Base-by-base conservation (phyloP, 2,888 invertebrate species). In the Scaptomyza cyrtandrae region DNA sequence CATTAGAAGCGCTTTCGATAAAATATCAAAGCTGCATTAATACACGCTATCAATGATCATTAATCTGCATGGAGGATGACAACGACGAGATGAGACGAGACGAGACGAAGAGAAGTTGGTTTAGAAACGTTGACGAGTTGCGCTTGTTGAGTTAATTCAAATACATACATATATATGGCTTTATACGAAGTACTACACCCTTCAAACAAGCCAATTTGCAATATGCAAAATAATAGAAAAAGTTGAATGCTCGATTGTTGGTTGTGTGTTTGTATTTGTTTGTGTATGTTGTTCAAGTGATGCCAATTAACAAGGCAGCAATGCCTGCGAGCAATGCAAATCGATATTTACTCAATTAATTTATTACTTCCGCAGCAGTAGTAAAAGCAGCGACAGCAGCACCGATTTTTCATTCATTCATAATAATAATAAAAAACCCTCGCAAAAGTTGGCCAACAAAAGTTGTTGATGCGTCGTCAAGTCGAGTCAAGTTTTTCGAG, bases 321-420 rank as follows among this genome's bases (percentile, higher is more conserved):
- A 5, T 16, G 41, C 55, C 78, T 63, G 65, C 73, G 60, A 67
- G 56, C 75, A 65, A 65, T 71, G 87, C 74, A 73, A 85, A 86
- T 88, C 85, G 89, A 86, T 88, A 86, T 86, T 86, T 86, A 88
- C 85, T 86, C 89, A 88, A 86, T 86, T 86, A 86, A 86, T 86
- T 86, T 86, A 86, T 86, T 84, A 88, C 85, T 88, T 86, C 85
- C 85, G 85, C 88, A 71, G 61, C 61, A 41, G 58, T 52, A 56
- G 39, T 14, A 39, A 14, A 14, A 9, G 50, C 61, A 27, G 14
- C 45, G 41, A 13, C 53, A 56, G 46, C 56, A 70, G 58, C 68
- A 68, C 46, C 75, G 67, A 77, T 77, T 79, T 82, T 77, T 80
- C 80, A 82, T 81, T 80, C 80, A 80, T 80, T 41, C 41, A 41